Evolutionary conservation across 1,140 invertebrate genomes (phyloP), one percentile per base, ranked within the genome.

Genomic region (Phymastichus coffea): DNA sequence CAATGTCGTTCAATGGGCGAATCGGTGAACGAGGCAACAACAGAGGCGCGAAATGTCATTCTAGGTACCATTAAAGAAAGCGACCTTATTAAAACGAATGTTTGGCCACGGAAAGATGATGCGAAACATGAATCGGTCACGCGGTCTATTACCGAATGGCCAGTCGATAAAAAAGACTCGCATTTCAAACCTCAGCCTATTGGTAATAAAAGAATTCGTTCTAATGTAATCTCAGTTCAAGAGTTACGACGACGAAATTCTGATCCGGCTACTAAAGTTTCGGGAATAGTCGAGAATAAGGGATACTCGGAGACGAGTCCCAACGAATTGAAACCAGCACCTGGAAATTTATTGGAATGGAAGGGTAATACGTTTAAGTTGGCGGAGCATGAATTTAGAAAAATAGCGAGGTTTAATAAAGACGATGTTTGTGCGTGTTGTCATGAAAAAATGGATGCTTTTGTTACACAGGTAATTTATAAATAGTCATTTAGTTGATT

Each of bases 401-500:
- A 90, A 80, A 83, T 88, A 23, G 82, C 82, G 0, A 81, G 87
- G 38, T 87, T 91, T 62, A 81, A 85, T 1, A 92, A 92, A 71
- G 89, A 88, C 49, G 92, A 94, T 68, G 83, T 85, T 15, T 93
- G 91, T 66, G 82, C 85, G 14, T 87, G 85, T 65, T 94, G 91
- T 70, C 82, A 86, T 57, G 85, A 89, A 67, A 83, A 86, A 40
- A 87, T 94, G 83, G 88, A 91, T 74, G 86, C 87, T 4, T 89
- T 93, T 66, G 83, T 92, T 30, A 87, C 88, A 4, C 90, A 92
- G 65, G 91, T 60, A 15, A 19, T 22, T 46, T n/a, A 7, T 41
- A 8, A 20, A 19, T 41, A 41, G 17, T 41, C 12, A 41, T 9
- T 38, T 19, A 19, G 20, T 41, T 19, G 30, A 20, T 7, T 33